Evolutionary conservation across 2,113 vertebrate species (phyloP), one percentile per base, ranked within the genome.

Genomic region (Guaruba guarouba): DNA sequence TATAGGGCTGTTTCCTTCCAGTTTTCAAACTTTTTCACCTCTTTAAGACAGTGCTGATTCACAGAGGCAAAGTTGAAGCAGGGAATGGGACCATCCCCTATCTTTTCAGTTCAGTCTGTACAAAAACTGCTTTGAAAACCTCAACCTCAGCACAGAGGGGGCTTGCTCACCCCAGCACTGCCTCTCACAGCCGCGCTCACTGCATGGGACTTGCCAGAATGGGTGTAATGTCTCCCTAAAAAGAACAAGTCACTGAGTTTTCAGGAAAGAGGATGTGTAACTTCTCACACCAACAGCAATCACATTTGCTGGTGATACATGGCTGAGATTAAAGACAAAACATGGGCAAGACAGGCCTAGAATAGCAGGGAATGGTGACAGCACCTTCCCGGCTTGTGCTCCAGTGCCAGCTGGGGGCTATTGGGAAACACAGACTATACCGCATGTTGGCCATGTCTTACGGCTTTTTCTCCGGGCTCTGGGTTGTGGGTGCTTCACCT

Each of bases 201-300:
- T 43, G 39, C 33, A 6, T 0, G 3, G 57, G 28, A 7, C 39
- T 46, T 17, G 22, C 67, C 1, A 10, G 35, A 46, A 83, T 0
- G 18, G 33, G 19, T 8, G 48, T 12, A 6, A 29, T 1, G 13
- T 23, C 48, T 37, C 41, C 63, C 46, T 20, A 6, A 66, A 51
- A 48, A 17, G 37, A 37, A 29, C 13, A 41, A 24, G 28, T 23
- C 19, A 20, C 49, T 0, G 1, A 0, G 3, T 8, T 69, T 61
- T 33, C 5, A 17, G 12, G 66, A 20, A 23, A n/a, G 41, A 54
- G 41, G 28, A 14, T 16, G 43, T 10, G 11, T 29, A 25, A 44
- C 37, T 68, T 35, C 80, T 44, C 31, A 13, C 19, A 39, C 11
- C 37, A 22, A 35, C 49, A 17, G 27, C 1, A 0, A 33, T 33